Evolutionary conservation across 2,888 invertebrate species (phyloP), one percentile per base, ranked within the genome.

Genomic region (Mesopsocus fuscifrons): DNA sequence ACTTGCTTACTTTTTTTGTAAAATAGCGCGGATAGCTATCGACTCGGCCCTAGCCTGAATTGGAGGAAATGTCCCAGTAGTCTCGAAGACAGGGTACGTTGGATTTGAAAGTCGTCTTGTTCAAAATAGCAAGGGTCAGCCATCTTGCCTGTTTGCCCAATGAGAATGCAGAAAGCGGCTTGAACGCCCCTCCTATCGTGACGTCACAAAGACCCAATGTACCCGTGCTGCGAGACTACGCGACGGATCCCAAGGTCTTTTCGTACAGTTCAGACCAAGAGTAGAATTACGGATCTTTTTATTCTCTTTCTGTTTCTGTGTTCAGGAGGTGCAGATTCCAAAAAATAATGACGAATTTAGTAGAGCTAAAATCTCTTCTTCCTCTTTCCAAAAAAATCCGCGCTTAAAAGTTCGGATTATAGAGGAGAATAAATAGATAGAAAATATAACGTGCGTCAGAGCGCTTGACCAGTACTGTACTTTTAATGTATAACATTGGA

Each of bases 201-300:
- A 64, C 62, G 63, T 62, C 55, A 55, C 47, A 41, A 26, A 31
- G 35, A 41, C 41, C 43, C 26, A 42, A 30, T 23, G 23, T 41
- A 32, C 41, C 46, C 50, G 47, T 44, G 40, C 26, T 31, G 41
- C 41, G 50, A 52, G 52, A 47, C 49, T 50, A 51, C 44, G 44
- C 40, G 49, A 46, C 45, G 46, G 46, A 48, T 51, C 47, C 50
- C 50, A 52, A 52, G 52, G 50, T 51, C 52, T 50, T 47, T 44
- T 23, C 31, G 51, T 51, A 51, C 46, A 50, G 50, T 20, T 18
- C 20, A 18, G 18, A 13, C 20, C 38, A 38, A 38, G 38, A 38
- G 33, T 33, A 17, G 6, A 9, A 16, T 33, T 33, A 15, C 15
- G 17, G 33, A 33, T 17, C 17, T 33, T 33, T 9, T 9, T 33